Evolutionary conservation across 2,113 vertebrate genomes (phyloP).

Genomic region (Bufo gargarizans): DNA sequence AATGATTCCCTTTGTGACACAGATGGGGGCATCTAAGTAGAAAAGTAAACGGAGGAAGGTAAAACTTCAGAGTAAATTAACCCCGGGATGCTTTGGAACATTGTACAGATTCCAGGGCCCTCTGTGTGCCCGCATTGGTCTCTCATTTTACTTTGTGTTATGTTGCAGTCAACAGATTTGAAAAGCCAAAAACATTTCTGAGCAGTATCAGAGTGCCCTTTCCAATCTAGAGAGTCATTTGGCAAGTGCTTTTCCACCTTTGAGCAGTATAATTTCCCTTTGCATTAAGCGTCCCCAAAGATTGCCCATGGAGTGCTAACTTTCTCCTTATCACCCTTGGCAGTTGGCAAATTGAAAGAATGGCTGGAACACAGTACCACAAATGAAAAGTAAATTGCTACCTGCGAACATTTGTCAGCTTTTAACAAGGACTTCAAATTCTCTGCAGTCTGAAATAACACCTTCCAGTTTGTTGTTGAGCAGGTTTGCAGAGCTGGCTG

Average conservation of each 20-base stretch:
- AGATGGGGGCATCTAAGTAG: background rate
- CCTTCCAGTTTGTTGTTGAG: slow-evolving; percentile 28
- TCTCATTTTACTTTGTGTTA: slow-evolving; percentile 47
- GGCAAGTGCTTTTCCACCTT: slow-evolving; percentile 51
- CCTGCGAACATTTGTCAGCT: slow-evolving; percentile 57
- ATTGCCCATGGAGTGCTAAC: slow-evolving; percentile 51
- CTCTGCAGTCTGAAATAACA: slow-evolving; percentile 54
- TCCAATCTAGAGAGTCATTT: slow-evolving; percentile 46
- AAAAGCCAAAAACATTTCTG: slow-evolving; percentile 36
- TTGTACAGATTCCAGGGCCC: background rate
- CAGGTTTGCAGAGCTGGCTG: background rate
- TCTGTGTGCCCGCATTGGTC: background rate
- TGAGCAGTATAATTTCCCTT: slow-evolving; percentile 53
- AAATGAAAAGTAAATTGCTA: slow-evolving; percentile 60
- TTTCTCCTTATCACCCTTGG: slow-evolving; percentile 55
- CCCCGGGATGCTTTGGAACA: slow-evolving; percentile 13
- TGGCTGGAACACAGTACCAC: slow-evolving; percentile 54
- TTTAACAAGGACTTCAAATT: slow-evolving; percentile 57
- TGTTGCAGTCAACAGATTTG: slow-evolving; percentile 19
- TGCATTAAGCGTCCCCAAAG: slow-evolving; percentile 51
- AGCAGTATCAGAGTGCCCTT: slow-evolving; percentile 6
- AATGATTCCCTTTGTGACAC: background rate
- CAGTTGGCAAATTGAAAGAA: slow-evolving; percentile 58
- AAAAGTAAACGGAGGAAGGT: background rate
- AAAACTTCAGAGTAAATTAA: background rate